Conservation (phyloP, 2,888 invertebrate genomes). For the Vannuccia rotundouncinata region DNA sequence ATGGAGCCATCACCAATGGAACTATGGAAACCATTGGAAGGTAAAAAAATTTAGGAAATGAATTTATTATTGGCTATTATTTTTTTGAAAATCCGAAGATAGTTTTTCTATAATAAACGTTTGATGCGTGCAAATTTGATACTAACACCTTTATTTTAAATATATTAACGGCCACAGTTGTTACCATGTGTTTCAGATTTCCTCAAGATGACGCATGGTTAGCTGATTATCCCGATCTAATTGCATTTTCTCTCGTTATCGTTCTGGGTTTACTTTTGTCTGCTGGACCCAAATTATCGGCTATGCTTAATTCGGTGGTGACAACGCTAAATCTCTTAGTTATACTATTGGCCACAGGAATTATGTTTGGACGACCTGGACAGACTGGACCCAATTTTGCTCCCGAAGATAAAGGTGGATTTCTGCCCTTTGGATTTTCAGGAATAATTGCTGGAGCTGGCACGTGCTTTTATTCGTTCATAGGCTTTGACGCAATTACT, state of each 20-base stretch:
- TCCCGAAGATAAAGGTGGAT: conserved; percentile 41
- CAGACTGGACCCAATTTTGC: background rate
- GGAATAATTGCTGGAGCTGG: conserved; percentile 56
- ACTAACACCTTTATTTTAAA: too few species aligned
- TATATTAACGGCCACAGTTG: too few species aligned
- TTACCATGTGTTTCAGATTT: conserved; percentile 21
- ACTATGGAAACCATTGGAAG: conserved; percentile 44
- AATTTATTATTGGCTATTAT: too few species aligned
- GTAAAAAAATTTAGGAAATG: too few species aligned
- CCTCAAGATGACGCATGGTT: conserved; percentile 40
- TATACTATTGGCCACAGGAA: conserved; percentile 55
- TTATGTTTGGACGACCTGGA: conserved; percentile 79
- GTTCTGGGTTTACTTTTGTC: conserved; percentile 58
- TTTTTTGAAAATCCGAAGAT: too few species aligned
- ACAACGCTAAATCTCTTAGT: conserved; percentile 54
- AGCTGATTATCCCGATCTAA: conserved; percentile 55
- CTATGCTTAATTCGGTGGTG: conserved; percentile 55
- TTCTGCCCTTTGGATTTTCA: conserved; percentile 55
- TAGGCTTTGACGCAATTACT: conserved; percentile 57
- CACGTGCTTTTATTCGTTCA: conserved; percentile 57
- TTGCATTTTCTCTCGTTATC: conserved; percentile 53
- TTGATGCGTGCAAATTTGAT: too few species aligned
- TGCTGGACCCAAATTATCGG: conserved; percentile 54
- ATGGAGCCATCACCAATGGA: conserved; percentile 55
- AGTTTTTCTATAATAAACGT: too few species aligned